Percentiles rank a stretch among this genome's conserved stretches.
phyloP scores from a whole-genome alignment of 2,113 vertebrate genomes.

The Phasianus colchicus region DNA sequence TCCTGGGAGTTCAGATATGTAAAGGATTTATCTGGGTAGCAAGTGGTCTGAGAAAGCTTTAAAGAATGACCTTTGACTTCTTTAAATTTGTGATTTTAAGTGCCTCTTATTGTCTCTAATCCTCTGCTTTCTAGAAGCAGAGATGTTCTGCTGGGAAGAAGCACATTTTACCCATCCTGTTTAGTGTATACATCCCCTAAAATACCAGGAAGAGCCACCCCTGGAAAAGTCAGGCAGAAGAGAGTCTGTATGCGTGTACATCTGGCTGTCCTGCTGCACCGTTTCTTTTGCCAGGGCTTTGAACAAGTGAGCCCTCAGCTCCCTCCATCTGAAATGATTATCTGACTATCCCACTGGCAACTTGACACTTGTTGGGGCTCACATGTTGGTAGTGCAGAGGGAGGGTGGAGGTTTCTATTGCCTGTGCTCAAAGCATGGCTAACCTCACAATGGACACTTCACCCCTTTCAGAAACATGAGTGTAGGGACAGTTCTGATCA shows the following conservation, averaged over 20 bases:
- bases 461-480: not conserved
- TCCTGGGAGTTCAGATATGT: not conserved
- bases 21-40: not conserved
- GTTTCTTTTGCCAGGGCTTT: not conserved
- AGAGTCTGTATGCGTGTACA: fast-evolving
- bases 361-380: not conserved
- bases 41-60: not conserved
- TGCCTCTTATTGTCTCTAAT: not conserved
- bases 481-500: not conserved
- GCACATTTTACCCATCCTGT: not conserved
- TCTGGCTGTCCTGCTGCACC: not conserved
- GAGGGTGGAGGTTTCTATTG: not conserved
- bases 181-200: not conserved
- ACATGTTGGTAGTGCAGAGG: not conserved
- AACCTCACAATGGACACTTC: not conserved
- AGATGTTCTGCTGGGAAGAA: not conserved
- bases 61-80: not conserved
- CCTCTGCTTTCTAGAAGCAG: not conserved
- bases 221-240: not conserved
- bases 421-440: not conserved
- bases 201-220: not conserved
- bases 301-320: not conserved
- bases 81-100: not conserved
- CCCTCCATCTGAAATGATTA: not conserved
- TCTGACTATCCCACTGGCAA: not conserved